Percentiles rank a stretch among this genome's conserved stretches.
These are phyloP conservation scores for Dendroctonus valens DNA, from an alignment of 1,140 invertebrate genomes.

Conservation along the genomic window DNA sequence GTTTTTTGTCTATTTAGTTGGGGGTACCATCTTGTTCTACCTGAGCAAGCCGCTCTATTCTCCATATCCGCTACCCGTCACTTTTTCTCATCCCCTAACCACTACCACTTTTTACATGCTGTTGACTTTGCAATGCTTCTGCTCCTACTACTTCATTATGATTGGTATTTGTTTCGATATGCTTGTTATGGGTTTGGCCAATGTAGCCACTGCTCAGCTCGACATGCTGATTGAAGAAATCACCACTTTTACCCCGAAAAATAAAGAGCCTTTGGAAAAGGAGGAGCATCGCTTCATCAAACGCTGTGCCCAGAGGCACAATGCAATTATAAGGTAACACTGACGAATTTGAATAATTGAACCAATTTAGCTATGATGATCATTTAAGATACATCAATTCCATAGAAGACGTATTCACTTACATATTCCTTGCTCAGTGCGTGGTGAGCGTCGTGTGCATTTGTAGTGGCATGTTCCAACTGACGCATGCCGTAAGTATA, in stretches of 20 bases:
- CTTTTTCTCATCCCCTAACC: conserved; percentile 8
- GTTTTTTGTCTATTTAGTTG: conserved; percentile 19
- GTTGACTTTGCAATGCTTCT: conserved; percentile 11
- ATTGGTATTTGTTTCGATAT: conserved; percentile 18
- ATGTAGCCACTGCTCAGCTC: conserved; percentile 12
- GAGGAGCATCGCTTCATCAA: conserved; percentile 14
- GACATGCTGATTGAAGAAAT: conserved; percentile 13
- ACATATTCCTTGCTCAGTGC: conserved; percentile 15
- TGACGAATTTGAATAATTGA: no score
- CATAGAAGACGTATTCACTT: conserved; percentile 15
- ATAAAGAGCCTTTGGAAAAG: not conserved
- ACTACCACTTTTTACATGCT: not conserved
- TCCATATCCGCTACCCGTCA: conserved; percentile 1
- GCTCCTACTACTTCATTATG: conserved; percentile 14
- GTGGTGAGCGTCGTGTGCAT: conserved; percentile 9
- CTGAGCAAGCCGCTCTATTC: conserved; percentile 18
- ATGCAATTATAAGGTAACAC: conserved; percentile 9
- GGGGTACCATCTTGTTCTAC: conserved; percentile 12
- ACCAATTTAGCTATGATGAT: no score
- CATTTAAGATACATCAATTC: conserved; percentile 5
- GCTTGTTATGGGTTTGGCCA: conserved; percentile 15
- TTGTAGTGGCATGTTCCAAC: conserved; percentile 22
- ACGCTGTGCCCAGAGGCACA: conserved; percentile 6
- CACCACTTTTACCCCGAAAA: conserved; percentile 1
- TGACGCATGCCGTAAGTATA: conserved; percentile 16